Percentiles rank a stretch among this genome's conserved stretches.
Conservation (phyloP, 2,888 invertebrate species). For the Conus canariensis region DNA sequence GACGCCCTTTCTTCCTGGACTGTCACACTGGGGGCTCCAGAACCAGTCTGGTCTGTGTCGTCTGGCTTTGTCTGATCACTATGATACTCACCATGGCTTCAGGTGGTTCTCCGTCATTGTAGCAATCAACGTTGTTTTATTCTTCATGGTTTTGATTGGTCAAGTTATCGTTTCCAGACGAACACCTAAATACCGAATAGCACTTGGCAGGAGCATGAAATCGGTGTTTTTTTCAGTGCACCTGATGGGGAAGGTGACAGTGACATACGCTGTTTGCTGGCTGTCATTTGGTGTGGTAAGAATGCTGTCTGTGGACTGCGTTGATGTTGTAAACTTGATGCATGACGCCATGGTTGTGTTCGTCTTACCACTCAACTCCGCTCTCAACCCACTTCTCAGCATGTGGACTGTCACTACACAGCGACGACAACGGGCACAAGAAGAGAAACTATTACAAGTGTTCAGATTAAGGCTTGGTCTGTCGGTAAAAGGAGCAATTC, state of each 20-base stretch:
- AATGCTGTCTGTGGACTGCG: neutral
- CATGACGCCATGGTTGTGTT: neutral
- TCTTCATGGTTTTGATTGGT: neutral
- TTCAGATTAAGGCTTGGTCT: neutral
- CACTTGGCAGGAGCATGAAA: too few species aligned
- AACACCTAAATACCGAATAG: neutral
- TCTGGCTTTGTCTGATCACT: neutral
- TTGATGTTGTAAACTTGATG: neutral
- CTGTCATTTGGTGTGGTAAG: neutral
- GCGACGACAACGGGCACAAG: neutral
- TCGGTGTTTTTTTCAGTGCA: neutral
- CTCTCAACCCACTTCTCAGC: neutral
- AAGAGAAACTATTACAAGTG: neutral
- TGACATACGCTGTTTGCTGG: neutral
- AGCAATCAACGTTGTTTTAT: neutral
- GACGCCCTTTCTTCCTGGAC: neutral
- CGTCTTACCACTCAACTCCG: neutral
- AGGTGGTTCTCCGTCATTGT: neutral
- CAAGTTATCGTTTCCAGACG: neutral
- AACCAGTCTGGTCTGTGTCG: conserved; percentile 17
- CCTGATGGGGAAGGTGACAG: neutral
- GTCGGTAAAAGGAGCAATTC: neutral
- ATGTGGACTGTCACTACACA: neutral
- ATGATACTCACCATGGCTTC: neutral
- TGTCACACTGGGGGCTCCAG: conserved; percentile 14